phyloP scores from a whole-genome alignment of 2,888 invertebrate species.

The Psococerastis gibbosa region DNA sequence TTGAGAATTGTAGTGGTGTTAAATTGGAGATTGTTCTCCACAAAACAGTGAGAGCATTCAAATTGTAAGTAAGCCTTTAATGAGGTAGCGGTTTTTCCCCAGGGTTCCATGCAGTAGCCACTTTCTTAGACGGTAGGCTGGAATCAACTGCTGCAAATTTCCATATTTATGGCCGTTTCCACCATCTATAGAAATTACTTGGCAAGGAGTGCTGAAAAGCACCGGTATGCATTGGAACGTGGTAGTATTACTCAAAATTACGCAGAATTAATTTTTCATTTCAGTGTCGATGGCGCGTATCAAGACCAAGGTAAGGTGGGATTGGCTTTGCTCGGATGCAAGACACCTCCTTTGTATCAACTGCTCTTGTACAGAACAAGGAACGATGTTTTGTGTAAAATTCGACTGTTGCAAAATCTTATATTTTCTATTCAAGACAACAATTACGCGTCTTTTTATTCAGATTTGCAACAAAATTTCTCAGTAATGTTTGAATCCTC shows the following conservation, averaged over 20 bases:
- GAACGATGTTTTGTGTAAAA: slow-evolving; percentile 21
- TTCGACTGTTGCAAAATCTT: slow-evolving; percentile 19
- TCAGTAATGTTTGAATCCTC: slow-evolving; percentile 30
- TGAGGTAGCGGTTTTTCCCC: too few species aligned
- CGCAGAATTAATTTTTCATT: too few species aligned
- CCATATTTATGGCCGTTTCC: too few species aligned
- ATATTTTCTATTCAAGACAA: slow-evolving; percentile 17
- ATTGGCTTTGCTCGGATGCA: slow-evolving; percentile 23
- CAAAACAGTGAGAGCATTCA: slow-evolving; percentile 16
- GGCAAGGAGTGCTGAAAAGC: too few species aligned
- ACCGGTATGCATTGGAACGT: neutral
- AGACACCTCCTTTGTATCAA: slow-evolving; percentile 21
- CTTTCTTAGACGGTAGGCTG: too few species aligned
- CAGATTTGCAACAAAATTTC: slow-evolving; percentile 33
- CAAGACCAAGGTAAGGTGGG: slow-evolving; percentile 23
- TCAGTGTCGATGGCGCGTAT: slow-evolving; percentile 21
- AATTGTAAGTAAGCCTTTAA: slow-evolving; percentile 17
- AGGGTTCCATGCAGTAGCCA: too few species aligned
- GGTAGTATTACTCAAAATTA: neutral
- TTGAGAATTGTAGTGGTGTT: too few species aligned
- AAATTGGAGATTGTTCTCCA: slow-evolving; percentile 15
- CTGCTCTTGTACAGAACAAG: slow-evolving; percentile 24
- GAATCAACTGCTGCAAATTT: too few species aligned
- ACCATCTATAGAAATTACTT: too few species aligned
- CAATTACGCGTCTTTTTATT: slow-evolving; percentile 26